phyloP scores from a whole-genome alignment of 2,113 vertebrate genomes.

The Chlamydotis undulata region DNA sequence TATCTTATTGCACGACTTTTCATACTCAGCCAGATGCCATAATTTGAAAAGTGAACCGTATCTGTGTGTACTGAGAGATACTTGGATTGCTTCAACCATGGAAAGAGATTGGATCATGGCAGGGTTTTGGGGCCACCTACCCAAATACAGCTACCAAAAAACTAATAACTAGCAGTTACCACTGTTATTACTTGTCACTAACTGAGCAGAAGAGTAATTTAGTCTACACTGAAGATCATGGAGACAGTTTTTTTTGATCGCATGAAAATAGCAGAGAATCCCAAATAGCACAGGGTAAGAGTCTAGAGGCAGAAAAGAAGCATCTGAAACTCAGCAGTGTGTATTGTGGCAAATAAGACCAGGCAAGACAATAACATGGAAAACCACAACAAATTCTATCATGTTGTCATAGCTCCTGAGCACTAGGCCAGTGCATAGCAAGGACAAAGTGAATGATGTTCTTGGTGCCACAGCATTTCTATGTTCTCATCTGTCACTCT shows the following conservation, averaged over 20 bases:
- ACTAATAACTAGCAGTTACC: background rate
- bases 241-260: background rate
- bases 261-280: background rate
- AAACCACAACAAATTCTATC: background rate
- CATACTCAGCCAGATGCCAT: no score
- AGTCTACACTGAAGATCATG: background rate
- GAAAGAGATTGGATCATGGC: background rate
- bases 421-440: background rate
- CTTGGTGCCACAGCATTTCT: background rate
- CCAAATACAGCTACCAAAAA: background rate
- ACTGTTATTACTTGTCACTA: background rate
- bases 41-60: background rate
- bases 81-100: background rate
- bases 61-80: background rate
- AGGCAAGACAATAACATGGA: background rate
- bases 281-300: background rate
- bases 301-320: background rate
- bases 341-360: background rate
- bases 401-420: background rate
- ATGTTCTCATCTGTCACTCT: accelerated
- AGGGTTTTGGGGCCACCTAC: background rate
- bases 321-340: background rate
- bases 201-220: background rate
- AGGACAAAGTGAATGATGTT: background rate
- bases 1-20: background rate